Evolutionary conservation across 1,140 invertebrate genomes (phyloP).

Genomic region (Polypedilum pembai): DNA sequence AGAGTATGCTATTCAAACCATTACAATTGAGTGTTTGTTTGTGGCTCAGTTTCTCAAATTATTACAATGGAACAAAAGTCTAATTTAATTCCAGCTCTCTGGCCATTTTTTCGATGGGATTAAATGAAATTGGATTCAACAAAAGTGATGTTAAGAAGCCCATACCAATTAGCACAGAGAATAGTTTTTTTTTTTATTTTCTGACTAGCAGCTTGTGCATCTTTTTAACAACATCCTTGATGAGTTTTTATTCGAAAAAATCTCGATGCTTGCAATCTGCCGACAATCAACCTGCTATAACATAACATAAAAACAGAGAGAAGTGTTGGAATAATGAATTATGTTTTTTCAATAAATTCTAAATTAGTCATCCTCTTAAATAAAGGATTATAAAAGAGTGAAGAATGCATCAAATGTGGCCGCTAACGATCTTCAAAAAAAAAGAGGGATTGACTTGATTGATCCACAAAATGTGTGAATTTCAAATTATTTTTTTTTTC

Average conservation of each 20-base stretch:
- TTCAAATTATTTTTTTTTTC: conserved; percentile 19
- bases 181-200: no score
- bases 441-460: background rate
- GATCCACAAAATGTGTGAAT: conserved; percentile 25
- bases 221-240: no score
- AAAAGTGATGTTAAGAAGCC: no score
- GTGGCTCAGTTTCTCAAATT: no score
- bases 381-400: background rate
- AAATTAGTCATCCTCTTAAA: background rate
- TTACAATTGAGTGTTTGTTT: no score
- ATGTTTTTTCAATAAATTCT: conserved; percentile 25
- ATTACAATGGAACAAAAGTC: no score
- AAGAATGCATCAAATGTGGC: background rate
- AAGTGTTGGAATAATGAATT: conserved; percentile 22
- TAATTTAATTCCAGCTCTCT: no score
- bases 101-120: no score
- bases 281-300: background rate
- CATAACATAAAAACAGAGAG: background rate
- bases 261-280: conserved; percentile 22
- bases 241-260: background rate
- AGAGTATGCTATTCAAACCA: no score
- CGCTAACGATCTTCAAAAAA: background rate
- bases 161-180: no score
- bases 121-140: no score
- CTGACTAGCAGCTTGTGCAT: no score